phyloP scores from a whole-genome alignment of 53 echinoderm and acorn worm genomes.

The Holothuria leucospilota region DNA sequence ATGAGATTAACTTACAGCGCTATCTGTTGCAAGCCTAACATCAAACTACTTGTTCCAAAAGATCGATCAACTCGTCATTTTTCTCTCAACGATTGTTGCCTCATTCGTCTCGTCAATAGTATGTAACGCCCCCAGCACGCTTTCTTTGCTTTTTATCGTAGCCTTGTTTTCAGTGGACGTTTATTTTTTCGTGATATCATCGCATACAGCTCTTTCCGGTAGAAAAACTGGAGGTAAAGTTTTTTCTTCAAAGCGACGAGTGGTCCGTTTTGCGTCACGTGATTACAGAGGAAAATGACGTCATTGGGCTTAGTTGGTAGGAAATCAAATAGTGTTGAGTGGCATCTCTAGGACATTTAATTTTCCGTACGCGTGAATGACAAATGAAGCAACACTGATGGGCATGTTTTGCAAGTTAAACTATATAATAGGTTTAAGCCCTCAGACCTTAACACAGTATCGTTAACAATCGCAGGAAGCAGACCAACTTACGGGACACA shows the following conservation, averaged over 20 bases:
- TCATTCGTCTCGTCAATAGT: too few relatives aligned
- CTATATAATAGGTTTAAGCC: neutral
- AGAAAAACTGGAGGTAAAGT: too few relatives aligned
- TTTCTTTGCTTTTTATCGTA: too few relatives aligned
- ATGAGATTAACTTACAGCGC: slow-evolving; percentile 15
- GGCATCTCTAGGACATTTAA: slow-evolving; percentile 11
- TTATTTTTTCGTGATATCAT: too few relatives aligned
- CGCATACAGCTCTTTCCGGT: too few relatives aligned
- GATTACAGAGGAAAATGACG: slow-evolving; percentile 24
- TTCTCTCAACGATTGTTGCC: too few relatives aligned
- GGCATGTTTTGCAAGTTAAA: slow-evolving; percentile 12
- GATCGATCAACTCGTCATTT: too few relatives aligned
- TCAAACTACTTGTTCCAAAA: slow-evolving; percentile 6
- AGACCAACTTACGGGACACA: neutral
- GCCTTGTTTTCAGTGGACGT: too few relatives aligned
- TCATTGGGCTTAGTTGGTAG: slow-evolving; percentile 2
- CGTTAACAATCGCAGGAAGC: slow-evolving; percentile 7
- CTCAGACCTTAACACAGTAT: slow-evolving; percentile 1
- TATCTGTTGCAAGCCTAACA: slow-evolving; percentile 25
- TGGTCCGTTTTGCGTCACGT: slow-evolving; percentile 20
- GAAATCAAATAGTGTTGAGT: slow-evolving; percentile 33
- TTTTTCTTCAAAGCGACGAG: too few relatives aligned
- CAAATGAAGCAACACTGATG: slow-evolving; percentile 18
- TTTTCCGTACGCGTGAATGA: slow-evolving; percentile 7
- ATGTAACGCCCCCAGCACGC: too few relatives aligned